Conservation (phyloP, 35 echinoderm and acorn worm species). For the Eucidaris tribuloides region DNA sequence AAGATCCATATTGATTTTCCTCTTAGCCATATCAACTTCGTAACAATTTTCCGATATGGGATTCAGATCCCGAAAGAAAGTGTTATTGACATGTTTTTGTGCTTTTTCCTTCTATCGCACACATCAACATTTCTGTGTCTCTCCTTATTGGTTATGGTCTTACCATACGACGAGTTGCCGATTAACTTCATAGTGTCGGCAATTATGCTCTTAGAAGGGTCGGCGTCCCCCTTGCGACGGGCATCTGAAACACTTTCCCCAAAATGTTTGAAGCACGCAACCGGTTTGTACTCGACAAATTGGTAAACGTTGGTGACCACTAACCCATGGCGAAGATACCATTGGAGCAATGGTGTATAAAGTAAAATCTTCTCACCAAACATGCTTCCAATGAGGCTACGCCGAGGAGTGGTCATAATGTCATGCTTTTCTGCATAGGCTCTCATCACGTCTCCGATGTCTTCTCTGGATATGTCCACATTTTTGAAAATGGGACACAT, state of each 20-base stretch:
- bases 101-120: constrained; percentile 7
- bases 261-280: constrained; percentile 32
- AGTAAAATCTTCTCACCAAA: constrained; percentile 20
- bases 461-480: constrained; percentile 10
- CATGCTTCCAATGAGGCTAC: constrained; percentile 51
- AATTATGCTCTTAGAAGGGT: constrained; percentile 32
- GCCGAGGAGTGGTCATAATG: constrained; percentile 1
- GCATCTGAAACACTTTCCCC: constrained; percentile 38
- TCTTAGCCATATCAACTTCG: not conserved
- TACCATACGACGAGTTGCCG: constrained; percentile 59
- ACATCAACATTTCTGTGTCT: constrained; percentile 39
- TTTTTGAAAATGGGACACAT: constrained; percentile 81
- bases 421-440: not conserved
- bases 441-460: constrained; percentile 57
- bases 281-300: constrained; percentile 14
- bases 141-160: constrained; percentile 55
- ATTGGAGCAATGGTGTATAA: constrained; percentile 24
- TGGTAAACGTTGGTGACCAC: constrained; percentile 31
- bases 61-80: not conserved
- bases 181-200: constrained; percentile 67
- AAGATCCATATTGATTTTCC: too few relatives aligned
- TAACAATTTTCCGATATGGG: not conserved
- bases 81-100: not conserved
- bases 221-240: constrained; percentile 7
- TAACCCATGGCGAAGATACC: constrained; percentile 37